Base-by-base conservation (phyloP, 35 echinoderm and acorn worm species). In the Hemicentrotus pulcherrimus region DNA sequence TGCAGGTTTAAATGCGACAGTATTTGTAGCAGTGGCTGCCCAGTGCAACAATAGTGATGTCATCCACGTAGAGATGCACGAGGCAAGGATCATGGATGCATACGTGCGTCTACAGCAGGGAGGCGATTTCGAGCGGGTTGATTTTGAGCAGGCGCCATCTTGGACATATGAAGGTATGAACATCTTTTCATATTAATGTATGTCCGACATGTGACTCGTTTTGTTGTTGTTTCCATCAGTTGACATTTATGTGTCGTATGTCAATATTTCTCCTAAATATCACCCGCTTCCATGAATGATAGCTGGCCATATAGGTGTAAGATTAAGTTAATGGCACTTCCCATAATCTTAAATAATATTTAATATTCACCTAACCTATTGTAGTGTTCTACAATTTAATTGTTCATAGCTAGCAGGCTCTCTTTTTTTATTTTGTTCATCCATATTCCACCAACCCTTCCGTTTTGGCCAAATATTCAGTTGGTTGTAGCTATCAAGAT, bases 1-100 rank as follows among this genome's bases (percentile, higher is more conserved):
- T 93, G 18, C 91, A 93, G 91, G 16, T 58, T 8, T 31, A 11
- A 47, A 93, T 15, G 91, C 91, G 24, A 58, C 48, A 46, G 46
- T 58, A 24, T 93, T 93, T 58, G n/a, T 93, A 31, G 91, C 91
- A 30, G 46, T 93, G 10, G 91, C 91, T 6, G 91, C 48, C 16
- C 45, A 58, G 48, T 93, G 4, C 22, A 58, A 14, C 3, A 46
- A 31, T 31, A 93, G 91, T 93, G 91, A 93, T 13, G 47, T 93
- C 46, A 93, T 93, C 16, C 91, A 93, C 28, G 48, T 93, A 6
- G 46, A 93, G 46, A 48, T 93, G 14, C 11, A 31, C 28, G 46
- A 58, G 6, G 24, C 24, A 11, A 6, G 48, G 48, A 13, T 58
- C 30, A n/a, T 93, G n/a, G 91, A 93, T 93, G 91, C 48, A 14